phyloP scores from a whole-genome alignment of 2,888 invertebrate species.

The Poecilus cupreus region DNA sequence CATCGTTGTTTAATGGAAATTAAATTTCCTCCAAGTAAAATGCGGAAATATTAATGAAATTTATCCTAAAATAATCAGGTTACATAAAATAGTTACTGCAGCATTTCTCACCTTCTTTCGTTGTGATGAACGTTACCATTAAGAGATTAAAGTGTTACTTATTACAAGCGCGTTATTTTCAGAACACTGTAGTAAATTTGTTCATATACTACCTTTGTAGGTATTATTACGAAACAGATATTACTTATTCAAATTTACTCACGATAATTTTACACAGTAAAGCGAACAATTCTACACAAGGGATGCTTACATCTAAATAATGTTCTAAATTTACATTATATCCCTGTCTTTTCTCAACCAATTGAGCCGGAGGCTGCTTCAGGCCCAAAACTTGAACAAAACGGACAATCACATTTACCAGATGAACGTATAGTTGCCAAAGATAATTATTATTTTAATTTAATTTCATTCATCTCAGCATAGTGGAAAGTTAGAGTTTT shows the following conservation, averaged over 20 bases:
- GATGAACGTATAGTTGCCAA: background rate
- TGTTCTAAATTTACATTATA: slow-evolving; percentile 38
- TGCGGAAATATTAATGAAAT: slow-evolving; percentile 6
- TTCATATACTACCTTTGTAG: background rate
- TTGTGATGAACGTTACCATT: background rate
- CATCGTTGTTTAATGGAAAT: slow-evolving; percentile 5
- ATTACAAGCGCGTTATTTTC: background rate
- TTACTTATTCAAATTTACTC: slow-evolving; percentile 36
- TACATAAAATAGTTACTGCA: slow-evolving; percentile 11
- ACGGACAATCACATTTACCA: slow-evolving; percentile 4
- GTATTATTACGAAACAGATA: background rate
- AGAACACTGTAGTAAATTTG: background rate
- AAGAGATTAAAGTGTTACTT: slow-evolving; percentile 23
- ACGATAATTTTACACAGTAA: slow-evolving; percentile 5
- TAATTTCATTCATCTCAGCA: slow-evolving; percentile 10
- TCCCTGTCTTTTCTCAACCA: slow-evolving; percentile 5
- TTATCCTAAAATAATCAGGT: slow-evolving; percentile 13
- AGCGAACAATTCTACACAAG: slow-evolving; percentile 20
- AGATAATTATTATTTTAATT: slow-evolving; percentile 36
- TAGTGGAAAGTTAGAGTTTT: slow-evolving; percentile 12
- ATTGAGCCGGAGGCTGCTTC: background rate
- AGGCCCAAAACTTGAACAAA: background rate
- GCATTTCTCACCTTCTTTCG: background rate
- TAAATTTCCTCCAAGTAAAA: slow-evolving; percentile 20
- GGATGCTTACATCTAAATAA: slow-evolving; percentile 31